Base-by-base conservation (phyloP, 2,888 invertebrate species). In the Agrilus biguttatus region DNA sequence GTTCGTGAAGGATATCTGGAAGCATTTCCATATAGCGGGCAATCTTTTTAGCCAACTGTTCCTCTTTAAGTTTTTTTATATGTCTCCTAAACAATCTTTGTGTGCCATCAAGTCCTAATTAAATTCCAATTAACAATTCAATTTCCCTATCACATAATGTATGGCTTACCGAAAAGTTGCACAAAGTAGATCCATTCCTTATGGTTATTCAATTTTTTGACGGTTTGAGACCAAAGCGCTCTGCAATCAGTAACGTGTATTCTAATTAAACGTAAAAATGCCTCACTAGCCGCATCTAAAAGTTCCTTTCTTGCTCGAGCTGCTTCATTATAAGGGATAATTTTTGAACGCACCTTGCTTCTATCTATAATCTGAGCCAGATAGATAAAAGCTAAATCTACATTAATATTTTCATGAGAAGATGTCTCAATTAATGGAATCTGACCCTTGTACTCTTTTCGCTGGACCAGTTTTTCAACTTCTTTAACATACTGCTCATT, bases 361-460 rank as follows among this genome's bases (percentile, higher is more conserved):
- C 89, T 84, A 61, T 96, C 95, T 50, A 93, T 83, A 69, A 91
- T 78, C 69, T 95, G 93, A 23, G 91, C 93, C 44, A 96, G 68
- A 42, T 89, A 71, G 57, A 92, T 74, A 62, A 93, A 90, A 21
- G 95, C 89, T 57, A 87, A 74, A 60, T 97, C 95, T 34, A 95
- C 87, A 62, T 97, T 97, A 50, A 97, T 91, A 58, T 91, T 93
- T 59, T 92, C 89, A 60, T 95, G 92, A 13, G 96, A 83, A 7
- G 95, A 96, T 0, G 92, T 90, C 70, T 97, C 96, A 43, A 97
- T 82, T 36, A 96, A 70, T 3, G 87, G 83, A 54, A 96, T 85
- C 56, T 78, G 78, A 47, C 83, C 82, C 61, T 90, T 90, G 66
- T 89, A 91, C 67, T 96, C 95, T 65, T 93, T 93, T 42, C 91